phyloP scores from a whole-genome alignment of 2,113 vertebrate species.

The Etheostoma spectabile region DNA sequence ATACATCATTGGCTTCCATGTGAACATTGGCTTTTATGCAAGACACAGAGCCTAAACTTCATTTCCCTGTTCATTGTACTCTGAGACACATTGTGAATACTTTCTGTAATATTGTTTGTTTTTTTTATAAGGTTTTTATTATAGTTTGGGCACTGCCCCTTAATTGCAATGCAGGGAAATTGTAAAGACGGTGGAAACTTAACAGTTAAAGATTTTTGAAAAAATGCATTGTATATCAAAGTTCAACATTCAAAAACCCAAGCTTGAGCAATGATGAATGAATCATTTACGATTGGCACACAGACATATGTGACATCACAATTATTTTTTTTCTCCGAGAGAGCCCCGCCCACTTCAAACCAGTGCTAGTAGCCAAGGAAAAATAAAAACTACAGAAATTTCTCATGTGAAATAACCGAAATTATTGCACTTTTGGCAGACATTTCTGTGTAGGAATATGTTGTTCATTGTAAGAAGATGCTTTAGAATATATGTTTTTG shows the following conservation, averaged over 20 bases:
- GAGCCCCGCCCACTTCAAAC: background rate
- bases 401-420: too few relatives aligned
- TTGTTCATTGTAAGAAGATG: too few relatives aligned
- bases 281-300: too few relatives aligned
- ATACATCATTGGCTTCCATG: background rate
- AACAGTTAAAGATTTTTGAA: background rate
- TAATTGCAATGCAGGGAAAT: background rate
- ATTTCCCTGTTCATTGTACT: background rate
- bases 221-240: background rate
- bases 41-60: background rate
- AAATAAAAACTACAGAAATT: too few relatives aligned
- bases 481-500: too few relatives aligned
- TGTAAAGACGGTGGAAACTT: background rate
- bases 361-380: background rate
- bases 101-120: background rate
- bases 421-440: background rate
- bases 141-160: background rate
- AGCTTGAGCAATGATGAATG: too few relatives aligned
- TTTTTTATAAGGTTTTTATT: background rate
- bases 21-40: background rate
- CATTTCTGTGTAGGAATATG: background rate
- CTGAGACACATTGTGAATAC: background rate
- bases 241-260: background rate
- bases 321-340: too few relatives aligned
- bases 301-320: too few relatives aligned